phyloP scores from a whole-genome alignment of 2,113 vertebrate genomes.

The Laticauda colubrina region DNA sequence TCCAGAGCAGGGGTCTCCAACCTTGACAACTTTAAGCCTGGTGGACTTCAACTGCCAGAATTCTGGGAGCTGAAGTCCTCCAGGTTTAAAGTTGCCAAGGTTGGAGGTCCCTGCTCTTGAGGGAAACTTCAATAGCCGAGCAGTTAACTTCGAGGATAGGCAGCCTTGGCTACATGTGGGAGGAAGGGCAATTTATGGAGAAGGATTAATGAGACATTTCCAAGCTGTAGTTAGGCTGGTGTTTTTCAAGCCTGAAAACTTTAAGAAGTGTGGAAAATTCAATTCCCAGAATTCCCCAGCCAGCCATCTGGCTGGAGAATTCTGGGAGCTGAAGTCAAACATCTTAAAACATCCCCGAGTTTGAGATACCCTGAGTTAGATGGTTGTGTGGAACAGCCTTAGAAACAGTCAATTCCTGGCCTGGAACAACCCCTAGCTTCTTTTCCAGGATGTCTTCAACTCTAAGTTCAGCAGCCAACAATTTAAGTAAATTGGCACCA shows the following conservation, averaged over 20 bases:
- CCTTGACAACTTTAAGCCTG: too few relatives aligned
- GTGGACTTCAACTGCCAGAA: too few relatives aligned
- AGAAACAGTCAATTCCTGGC: background rate
- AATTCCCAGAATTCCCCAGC: too few relatives aligned
- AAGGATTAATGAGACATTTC: background rate
- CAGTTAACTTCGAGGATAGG: background rate
- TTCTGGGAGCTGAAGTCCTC: too few relatives aligned
- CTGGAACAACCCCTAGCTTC: background rate
- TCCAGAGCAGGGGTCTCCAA: background rate
- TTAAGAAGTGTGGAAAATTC: background rate
- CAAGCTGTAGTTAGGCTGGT: background rate
- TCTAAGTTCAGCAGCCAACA: background rate
- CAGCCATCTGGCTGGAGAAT: background rate
- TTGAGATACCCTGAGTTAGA: background rate
- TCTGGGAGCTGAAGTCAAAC: background rate
- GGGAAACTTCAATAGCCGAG: background rate
- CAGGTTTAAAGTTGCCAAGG: too few relatives aligned
- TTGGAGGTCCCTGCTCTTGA: too few relatives aligned
- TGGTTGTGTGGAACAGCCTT: background rate
- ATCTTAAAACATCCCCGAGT: background rate
- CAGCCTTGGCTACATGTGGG: background rate
- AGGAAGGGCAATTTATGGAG: background rate
- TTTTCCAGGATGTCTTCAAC: background rate
- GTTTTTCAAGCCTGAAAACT: background rate
- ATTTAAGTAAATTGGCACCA: background rate